These are phyloP conservation scores for Sicus ferrugineus DNA, from an alignment of 2,888 invertebrate genomes.

Conservation along the genomic window DNA sequence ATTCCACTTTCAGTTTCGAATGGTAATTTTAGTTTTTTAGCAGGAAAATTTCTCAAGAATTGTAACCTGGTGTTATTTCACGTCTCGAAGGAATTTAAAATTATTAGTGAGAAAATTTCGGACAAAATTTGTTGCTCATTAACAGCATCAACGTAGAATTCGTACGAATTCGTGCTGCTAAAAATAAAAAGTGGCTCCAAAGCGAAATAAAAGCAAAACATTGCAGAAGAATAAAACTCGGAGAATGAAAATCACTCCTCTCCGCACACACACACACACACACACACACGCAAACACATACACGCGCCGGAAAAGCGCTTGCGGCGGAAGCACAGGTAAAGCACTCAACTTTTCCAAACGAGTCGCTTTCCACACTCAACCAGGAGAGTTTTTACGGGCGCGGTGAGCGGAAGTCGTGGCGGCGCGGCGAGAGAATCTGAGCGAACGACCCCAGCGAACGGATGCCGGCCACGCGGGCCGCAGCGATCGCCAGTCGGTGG, in stretches of 20 bases:
- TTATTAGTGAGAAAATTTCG: slow-evolving; percentile 20
- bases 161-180: slow-evolving; percentile 14
- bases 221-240: not conserved
- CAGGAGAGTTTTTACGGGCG: slow-evolving; percentile 28
- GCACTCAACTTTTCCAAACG: slow-evolving; percentile 38
- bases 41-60: not conserved
- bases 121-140: slow-evolving; percentile 26
- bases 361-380: slow-evolving; percentile 36
- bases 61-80: not conserved
- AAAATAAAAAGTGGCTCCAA: slow-evolving; percentile 25
- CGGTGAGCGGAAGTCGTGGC: not conserved
- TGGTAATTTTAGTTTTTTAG: no score
- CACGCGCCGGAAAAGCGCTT: not conserved
- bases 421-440: not conserved
- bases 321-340: slow-evolving; percentile 34
- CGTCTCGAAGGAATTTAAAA: slow-evolving; percentile 9
- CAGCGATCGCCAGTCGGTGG: slow-evolving; percentile 9
- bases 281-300: not conserved
- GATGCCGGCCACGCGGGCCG: not conserved
- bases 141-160: slow-evolving; percentile 8
- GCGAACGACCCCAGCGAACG: not conserved
- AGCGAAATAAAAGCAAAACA: slow-evolving; percentile 10
- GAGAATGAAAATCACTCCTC: not conserved
- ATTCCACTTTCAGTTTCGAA: no score
- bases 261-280: not conserved